These are phyloP conservation scores for Campaea margaritaria DNA, from an alignment of 2,888 invertebrate species.

Conservation along the genomic window DNA sequence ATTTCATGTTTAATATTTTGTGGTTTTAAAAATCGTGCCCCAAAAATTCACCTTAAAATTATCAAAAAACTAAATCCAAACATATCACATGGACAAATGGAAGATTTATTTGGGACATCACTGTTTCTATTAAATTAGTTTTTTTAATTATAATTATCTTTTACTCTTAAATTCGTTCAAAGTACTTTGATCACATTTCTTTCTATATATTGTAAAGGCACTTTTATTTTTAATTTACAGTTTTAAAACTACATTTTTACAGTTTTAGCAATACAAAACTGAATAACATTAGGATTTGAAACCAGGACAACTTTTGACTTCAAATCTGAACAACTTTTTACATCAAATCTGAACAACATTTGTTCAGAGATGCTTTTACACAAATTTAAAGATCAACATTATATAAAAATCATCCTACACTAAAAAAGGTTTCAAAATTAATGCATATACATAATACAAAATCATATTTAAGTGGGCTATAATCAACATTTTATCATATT, in stretches of 20 bases:
- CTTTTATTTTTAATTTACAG: constrained; percentile 28
- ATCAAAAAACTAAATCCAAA: constrained; percentile 38
- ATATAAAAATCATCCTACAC: too few species aligned
- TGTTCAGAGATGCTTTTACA: too few species aligned
- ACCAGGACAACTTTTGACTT: too few species aligned
- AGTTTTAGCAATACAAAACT: not conserved
- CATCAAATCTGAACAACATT: too few species aligned
- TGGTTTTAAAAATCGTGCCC: constrained; percentile 4
- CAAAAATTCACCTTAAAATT: constrained; percentile 18
- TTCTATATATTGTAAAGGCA: constrained; percentile 41
- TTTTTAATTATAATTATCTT: constrained; percentile 9
- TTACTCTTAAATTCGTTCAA: constrained; percentile 47
- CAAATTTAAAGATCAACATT: too few species aligned
- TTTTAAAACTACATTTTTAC: constrained; percentile 7
- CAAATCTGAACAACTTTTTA: too few species aligned
- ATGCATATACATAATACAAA: too few species aligned
- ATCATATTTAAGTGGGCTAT: too few species aligned
- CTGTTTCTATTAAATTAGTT: constrained; percentile 1
- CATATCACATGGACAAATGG: constrained; percentile 62
- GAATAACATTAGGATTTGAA: too few species aligned
- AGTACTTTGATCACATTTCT: constrained; percentile 44
- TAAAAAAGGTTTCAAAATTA: too few species aligned
- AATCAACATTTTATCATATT: too few species aligned
- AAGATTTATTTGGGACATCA: constrained; percentile 53
- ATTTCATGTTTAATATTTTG: too few species aligned